A percentile compares a stretch with the other conserved stretches of the same genome.
These are phyloP conservation scores for Telmatochromis sp. DNA, from an alignment of 2,113 vertebrate species.

Conservation along the genomic window DNA sequence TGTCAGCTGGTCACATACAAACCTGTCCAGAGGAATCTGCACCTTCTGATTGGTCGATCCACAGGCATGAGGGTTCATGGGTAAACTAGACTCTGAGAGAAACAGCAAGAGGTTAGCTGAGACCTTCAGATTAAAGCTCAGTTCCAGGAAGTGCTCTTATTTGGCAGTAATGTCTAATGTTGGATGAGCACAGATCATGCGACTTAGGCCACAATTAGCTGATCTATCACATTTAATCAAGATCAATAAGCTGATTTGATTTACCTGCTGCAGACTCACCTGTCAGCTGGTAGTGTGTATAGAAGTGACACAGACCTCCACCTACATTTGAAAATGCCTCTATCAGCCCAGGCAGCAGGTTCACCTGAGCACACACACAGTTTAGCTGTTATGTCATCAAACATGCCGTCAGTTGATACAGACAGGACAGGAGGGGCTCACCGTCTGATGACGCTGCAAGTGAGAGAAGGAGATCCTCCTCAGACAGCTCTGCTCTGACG, in stretches of 20 bases:
- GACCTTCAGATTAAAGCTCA: neutral
- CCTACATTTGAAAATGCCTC: conserved; percentile 82
- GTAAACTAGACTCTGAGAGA: conserved; percentile 36
- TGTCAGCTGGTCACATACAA: neutral
- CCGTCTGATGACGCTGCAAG: conserved; percentile 77
- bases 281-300: conserved; percentile 69
- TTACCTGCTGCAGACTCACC: conserved; percentile 65
- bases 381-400: neutral
- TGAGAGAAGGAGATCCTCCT: conserved; percentile 65
- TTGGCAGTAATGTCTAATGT: neutral
- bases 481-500: conserved; percentile 71
- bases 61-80: conserved; percentile 72
- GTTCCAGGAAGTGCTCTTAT: neutral
- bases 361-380: conserved; percentile 72
- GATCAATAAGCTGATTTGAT: neutral
- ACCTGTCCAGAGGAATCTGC: conserved; percentile 2
- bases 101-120: neutral
- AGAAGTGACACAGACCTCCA: conserved; percentile 73
- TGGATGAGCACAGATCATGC: neutral
- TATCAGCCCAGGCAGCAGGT: conserved; percentile 76
- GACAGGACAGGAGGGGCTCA: conserved; percentile 45
- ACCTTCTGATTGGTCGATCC: conserved; percentile 10
- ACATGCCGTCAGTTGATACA: neutral
- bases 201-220: neutral
- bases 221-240: neutral